phyloP scores from a whole-genome alignment of 2,797 vertebrate genomes.

The Smutsia temminckii region DNA sequence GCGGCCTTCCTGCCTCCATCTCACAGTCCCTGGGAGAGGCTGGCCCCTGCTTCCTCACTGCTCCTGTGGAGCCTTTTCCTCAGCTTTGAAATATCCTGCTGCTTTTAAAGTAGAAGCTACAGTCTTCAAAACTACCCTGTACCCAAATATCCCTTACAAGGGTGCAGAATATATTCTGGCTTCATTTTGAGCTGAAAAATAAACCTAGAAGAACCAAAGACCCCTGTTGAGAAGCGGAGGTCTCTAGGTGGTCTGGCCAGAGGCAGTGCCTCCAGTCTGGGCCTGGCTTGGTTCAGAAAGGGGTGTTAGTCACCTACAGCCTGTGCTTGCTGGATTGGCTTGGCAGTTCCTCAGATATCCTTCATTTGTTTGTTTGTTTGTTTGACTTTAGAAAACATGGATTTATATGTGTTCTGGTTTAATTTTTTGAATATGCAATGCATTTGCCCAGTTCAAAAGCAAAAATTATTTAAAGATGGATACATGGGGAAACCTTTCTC shows the following conservation, averaged over 20 bases:
- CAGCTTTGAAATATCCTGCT: slow-evolving; percentile 10
- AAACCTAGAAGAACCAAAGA: slow-evolving; percentile 22
- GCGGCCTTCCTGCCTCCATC: neutral
- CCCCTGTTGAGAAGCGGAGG: neutral
- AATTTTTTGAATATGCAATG: neutral
- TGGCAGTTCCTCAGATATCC: neutral
- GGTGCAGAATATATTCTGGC: neutral
- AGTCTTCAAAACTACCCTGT: slow-evolving; percentile 18
- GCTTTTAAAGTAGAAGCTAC: slow-evolving; percentile 8
- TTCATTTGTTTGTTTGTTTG: neutral
- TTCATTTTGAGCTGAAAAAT: slow-evolving; percentile 3
- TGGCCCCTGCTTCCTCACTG: neutral
- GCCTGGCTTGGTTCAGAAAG: neutral
- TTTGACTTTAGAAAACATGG: neutral
- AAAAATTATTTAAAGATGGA: neutral
- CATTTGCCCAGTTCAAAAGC: neutral
- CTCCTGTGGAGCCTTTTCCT: neutral
- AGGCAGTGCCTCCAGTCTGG: neutral
- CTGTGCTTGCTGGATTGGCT: neutral
- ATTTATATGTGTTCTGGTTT: neutral
- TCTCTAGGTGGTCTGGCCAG: too few species aligned
- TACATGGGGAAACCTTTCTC: neutral
- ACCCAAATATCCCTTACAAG: neutral
- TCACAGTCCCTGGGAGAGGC: neutral
- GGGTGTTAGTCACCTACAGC: neutral